Evolutionary conservation across 2,797 vertebrate species (phyloP).

Genomic region (Orestias chungarensis): DNA sequence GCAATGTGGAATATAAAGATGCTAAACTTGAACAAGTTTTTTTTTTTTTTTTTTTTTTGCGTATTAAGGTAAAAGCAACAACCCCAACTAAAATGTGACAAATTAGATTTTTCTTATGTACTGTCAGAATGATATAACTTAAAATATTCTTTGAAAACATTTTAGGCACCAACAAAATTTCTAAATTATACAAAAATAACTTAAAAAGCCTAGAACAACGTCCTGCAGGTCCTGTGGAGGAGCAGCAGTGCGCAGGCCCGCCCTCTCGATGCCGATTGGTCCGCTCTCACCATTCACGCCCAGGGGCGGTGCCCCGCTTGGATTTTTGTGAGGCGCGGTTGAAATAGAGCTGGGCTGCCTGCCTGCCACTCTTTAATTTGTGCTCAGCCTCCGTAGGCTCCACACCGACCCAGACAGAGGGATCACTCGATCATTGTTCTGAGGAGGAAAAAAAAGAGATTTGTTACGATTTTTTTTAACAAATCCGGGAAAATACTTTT

Average conservation of each 20-base stretch:
- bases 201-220: background rate
- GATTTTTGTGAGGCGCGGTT: constrained; percentile 78
- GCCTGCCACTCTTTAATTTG: constrained; percentile 73
- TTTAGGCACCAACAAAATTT: background rate
- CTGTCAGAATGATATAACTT: background rate
- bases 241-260: constrained; percentile 33
- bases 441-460: constrained; percentile 37
- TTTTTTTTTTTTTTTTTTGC: no score
- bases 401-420: constrained; percentile 28
- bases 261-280: constrained; percentile 66
- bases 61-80: background rate
- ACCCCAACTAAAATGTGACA: background rate
- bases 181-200: background rate
- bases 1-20: background rate
- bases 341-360: constrained; percentile 72
- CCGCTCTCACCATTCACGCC: constrained; percentile 55
- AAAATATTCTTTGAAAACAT: background rate
- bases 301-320: constrained; percentile 71
- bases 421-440: constrained; percentile 31
- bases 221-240: constrained; percentile 12
- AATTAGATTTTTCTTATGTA: background rate
- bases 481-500: constrained; percentile 41
- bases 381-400: constrained; percentile 67
- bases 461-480: constrained; percentile 49
- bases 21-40: background rate